phyloP scores from a whole-genome alignment of 2,888 invertebrate genomes.

The Nezara viridula region DNA sequence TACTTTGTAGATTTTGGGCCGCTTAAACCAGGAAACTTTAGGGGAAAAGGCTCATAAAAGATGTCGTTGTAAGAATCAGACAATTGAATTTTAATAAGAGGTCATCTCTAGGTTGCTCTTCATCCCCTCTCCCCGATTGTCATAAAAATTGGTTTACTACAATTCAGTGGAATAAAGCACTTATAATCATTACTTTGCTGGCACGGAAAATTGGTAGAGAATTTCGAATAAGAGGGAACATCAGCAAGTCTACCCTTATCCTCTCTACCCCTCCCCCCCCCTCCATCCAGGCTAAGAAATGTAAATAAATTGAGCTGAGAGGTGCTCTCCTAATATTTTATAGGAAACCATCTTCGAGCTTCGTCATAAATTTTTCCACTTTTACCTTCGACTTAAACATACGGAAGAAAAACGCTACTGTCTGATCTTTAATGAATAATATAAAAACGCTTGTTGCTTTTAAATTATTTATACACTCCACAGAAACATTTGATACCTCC shows the following conservation, averaged over 20 bases:
- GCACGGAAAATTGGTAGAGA: neutral
- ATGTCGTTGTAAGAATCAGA: no score
- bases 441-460: conserved; percentile 23
- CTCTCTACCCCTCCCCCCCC: no score
- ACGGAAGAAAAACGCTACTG: neutral
- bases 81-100: no score
- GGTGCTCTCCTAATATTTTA: conserved; percentile 7
- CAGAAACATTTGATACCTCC: neutral
- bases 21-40: neutral
- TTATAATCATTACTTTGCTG: neutral
- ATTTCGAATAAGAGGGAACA: neutral
- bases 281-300: neutral
- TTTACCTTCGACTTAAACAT: neutral
- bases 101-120: no score
- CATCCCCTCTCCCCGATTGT: no score
- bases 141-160: no score
- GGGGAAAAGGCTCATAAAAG: no score
- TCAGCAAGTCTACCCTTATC: no score
- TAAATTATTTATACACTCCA: neutral
- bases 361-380: neutral
- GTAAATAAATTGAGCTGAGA: conserved; percentile 12
- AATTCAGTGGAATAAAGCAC: neutral
- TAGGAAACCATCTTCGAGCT: conserved; percentile 3
- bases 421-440: conserved; percentile 9
- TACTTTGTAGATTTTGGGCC: no score